Conservation (phyloP, 2,888 invertebrate species). For the Erebia palarica region DNA sequence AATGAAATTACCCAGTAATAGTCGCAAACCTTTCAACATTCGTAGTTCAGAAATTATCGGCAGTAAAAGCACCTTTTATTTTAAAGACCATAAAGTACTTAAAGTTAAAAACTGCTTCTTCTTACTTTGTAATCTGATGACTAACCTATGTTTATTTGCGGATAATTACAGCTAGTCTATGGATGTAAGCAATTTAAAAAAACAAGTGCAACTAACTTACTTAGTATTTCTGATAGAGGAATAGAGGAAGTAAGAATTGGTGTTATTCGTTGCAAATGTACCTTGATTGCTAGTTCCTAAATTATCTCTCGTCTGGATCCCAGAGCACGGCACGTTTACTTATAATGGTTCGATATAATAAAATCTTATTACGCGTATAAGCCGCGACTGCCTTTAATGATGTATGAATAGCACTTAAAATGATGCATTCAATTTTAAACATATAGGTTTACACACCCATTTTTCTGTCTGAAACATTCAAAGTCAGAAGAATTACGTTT, state of each 20-base stretch:
- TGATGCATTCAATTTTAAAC: constrained; percentile 61
- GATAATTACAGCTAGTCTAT: constrained; percentile 35
- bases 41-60: constrained; percentile 80
- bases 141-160: constrained; percentile 33
- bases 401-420: constrained; percentile 62
- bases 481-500: not conserved
- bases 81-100: constrained; percentile 58
- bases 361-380: constrained; percentile 72
- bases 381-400: constrained; percentile 63
- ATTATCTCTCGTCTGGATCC: constrained; percentile 59
- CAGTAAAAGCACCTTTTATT: constrained; percentile 76
- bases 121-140: constrained; percentile 34
- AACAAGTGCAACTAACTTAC: constrained; percentile 11
- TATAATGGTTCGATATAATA: constrained; percentile 74
- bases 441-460: too few relatives aligned
- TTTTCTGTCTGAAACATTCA: constrained; percentile 1
- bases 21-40: constrained; percentile 71
- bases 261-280: constrained; percentile 23
- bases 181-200: constrained; percentile 26
- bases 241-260: constrained; percentile 28
- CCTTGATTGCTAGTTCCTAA: constrained; percentile 35
- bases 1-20: constrained; percentile 76
- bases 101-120: constrained; percentile 40
- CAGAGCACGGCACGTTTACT: constrained; percentile 69
- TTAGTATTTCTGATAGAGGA: constrained; percentile 23